Percentiles rank a stretch among this genome's conserved stretches.
Conservation (phyloP, 2,113 vertebrate genomes). For the Corvus hawaiiensis region DNA sequence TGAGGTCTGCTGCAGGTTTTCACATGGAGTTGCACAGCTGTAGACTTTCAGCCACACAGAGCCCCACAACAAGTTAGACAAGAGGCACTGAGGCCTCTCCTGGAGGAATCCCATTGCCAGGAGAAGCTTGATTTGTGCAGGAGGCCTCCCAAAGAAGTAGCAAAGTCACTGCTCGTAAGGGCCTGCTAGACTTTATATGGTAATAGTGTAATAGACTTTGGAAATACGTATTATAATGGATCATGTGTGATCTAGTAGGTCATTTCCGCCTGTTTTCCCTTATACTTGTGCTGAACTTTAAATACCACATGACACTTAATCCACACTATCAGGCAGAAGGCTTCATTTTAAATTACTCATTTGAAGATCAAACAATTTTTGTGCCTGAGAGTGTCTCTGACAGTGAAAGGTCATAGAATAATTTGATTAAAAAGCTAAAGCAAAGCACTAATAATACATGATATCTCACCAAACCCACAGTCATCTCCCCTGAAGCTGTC, state of each 20-base stretch:
- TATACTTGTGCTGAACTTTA: not conserved
- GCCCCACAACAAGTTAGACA: not conserved
- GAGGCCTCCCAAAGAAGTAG: not conserved
- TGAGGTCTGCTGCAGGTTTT: not conserved
- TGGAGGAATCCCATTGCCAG: not conserved
- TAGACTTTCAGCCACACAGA: not conserved
- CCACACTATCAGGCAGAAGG: not conserved
- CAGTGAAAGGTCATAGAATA: slow-evolving; percentile 67
- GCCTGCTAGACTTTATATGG: not conserved
- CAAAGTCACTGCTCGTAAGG: not conserved
- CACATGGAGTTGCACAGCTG: fast-evolving
- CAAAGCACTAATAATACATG: slow-evolving; percentile 75
- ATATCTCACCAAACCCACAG: slow-evolving; percentile 69
- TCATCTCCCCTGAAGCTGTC: slow-evolving; percentile 51
- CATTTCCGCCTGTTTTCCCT: not conserved
- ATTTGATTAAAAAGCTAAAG: slow-evolving; percentile 72
- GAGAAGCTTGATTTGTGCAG: not conserved
- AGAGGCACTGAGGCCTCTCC: not conserved
- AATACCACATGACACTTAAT: not conserved
- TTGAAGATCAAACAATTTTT: not conserved
- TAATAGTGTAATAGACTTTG: not conserved
- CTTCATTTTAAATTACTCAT: not conserved
- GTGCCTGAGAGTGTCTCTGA: slow-evolving; percentile 53
- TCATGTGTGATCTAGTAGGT: not conserved
- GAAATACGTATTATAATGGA: not conserved